A percentile compares a stretch with the other conserved stretches of the same genome.
Conservation (phyloP, 2,888 invertebrate genomes). For the Drosophila setosimentum region DNA sequence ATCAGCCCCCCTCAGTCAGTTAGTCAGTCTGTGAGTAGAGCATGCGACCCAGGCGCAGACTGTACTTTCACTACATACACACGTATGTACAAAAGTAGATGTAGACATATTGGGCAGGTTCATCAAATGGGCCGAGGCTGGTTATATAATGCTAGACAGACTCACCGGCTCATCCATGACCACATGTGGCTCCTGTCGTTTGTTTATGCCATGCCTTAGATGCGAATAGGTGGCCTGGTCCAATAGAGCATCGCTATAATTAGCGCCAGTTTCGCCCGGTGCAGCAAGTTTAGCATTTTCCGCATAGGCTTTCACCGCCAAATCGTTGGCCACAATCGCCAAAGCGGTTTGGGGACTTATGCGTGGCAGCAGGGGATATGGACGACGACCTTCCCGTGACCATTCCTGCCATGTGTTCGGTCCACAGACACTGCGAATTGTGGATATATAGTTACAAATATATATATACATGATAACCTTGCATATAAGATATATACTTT, state of each 20-base stretch:
- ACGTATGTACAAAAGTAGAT: slow-evolving; percentile 31
- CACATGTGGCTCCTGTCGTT: slow-evolving; percentile 64
- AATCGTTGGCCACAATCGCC: slow-evolving; percentile 92
- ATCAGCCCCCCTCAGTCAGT: background rate
- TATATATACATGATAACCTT: slow-evolving; percentile 28
- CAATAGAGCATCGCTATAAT: slow-evolving; percentile 54
- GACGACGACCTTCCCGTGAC: slow-evolving; percentile 94
- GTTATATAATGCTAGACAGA: slow-evolving; percentile 65
- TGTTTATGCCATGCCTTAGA: slow-evolving; percentile 45
- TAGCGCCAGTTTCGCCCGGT: slow-evolving; percentile 85
- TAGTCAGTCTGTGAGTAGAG: background rate
- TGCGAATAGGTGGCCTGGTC: slow-evolving; percentile 67
- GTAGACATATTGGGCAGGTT: slow-evolving; percentile 28
- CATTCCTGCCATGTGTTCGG: slow-evolving; percentile 91
- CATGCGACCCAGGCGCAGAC: slow-evolving; percentile 62
- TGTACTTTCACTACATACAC: slow-evolving; percentile 69
- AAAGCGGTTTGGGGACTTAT: slow-evolving; percentile 94
- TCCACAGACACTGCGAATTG: slow-evolving; percentile 87
- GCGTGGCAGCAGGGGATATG: slow-evolving; percentile 93
- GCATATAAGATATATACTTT: slow-evolving; percentile 88
- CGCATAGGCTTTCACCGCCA: slow-evolving; percentile 88
- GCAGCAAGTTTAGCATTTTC: slow-evolving; percentile 88
- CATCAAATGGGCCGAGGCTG: slow-evolving; percentile 4
- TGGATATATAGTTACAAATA: slow-evolving; percentile 19
- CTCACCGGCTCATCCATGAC: slow-evolving; percentile 85